Evolutionary conservation across 2,888 invertebrate genomes (phyloP).

Genomic region (Eilema sororculum): DNA sequence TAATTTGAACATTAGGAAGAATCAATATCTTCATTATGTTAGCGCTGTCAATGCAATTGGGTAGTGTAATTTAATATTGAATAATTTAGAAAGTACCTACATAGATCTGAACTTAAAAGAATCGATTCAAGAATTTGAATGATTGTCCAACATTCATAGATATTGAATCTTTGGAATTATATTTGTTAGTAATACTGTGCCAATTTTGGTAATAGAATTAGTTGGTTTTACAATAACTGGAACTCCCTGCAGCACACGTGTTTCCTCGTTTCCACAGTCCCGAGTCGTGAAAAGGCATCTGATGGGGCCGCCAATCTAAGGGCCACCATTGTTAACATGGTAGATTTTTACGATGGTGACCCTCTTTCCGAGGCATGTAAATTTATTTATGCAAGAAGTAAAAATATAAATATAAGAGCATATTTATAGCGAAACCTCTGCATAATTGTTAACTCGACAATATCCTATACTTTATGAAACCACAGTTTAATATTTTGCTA

Average conservation of each 20-base stretch:
- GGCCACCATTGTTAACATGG: too few relatives aligned
- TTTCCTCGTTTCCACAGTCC: too few relatives aligned
- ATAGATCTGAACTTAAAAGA: neutral
- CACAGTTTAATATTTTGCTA: neutral
- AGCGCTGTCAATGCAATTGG: slow-evolving; percentile 33
- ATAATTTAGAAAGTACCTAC: slow-evolving; percentile 21
- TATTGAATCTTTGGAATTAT: neutral
- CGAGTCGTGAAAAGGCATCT: too few relatives aligned
- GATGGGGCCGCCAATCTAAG: too few relatives aligned
- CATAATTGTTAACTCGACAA: slow-evolving; percentile 2
- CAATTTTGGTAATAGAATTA: neutral
- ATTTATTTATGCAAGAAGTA: too few relatives aligned
- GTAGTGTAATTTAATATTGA: slow-evolving; percentile 26
- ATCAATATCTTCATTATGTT: slow-evolving; percentile 39
- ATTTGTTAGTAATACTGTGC: neutral
- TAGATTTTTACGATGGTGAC: too few relatives aligned
- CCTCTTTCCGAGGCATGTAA: too few relatives aligned
- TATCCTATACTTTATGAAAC: neutral
- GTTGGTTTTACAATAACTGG: neutral
- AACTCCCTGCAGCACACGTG: too few relatives aligned
- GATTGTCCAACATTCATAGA: neutral
- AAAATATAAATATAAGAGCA: neutral
- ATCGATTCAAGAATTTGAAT: slow-evolving; percentile 5
- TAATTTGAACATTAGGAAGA: slow-evolving; percentile 45
- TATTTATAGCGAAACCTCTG: neutral